A percentile compares a stretch with the other conserved stretches of the same genome.
Evolutionary conservation across 1,140 invertebrate genomes (phyloP).

Genomic region (Drosophila prosaltans): DNA sequence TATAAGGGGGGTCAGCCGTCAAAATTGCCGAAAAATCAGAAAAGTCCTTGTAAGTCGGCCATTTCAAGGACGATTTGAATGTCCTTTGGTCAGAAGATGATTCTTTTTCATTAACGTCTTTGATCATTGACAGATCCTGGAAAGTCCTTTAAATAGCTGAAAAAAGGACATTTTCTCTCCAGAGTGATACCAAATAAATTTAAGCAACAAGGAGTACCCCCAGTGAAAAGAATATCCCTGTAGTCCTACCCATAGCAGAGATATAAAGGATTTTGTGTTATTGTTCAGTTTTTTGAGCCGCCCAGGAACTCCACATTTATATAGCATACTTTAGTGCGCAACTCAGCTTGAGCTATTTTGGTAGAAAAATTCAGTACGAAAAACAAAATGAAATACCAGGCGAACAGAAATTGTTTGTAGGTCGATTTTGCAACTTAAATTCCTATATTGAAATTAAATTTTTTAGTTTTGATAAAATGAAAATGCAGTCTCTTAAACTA

Average conservation of each 20-base stretch:
- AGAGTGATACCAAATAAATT: not conserved
- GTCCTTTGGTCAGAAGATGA: not conserved
- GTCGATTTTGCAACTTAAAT: no score
- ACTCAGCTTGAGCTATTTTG: no score
- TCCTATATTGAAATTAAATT: no score
- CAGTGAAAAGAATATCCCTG: not conserved
- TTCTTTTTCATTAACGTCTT: not conserved
- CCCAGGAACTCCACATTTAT: no score
- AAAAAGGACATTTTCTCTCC: not conserved
- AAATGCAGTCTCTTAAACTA: no score
- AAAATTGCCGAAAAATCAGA: not conserved
- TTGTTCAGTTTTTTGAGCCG: not conserved
- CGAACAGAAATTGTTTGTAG: no score
- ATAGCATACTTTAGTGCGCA: no score
- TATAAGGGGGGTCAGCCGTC: not conserved
- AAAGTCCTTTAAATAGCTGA: not conserved
- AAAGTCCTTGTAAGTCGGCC: not conserved
- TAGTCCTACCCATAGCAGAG: not conserved
- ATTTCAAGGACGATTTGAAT: not conserved
- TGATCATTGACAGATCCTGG: not conserved
- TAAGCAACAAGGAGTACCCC: not conserved
- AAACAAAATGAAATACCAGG: no score
- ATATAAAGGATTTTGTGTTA: not conserved
- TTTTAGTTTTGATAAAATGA: no score
- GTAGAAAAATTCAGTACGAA: no score